A percentile compares a stretch with the other conserved stretches of the same genome.
Conservation (phyloP, 2,888 invertebrate genomes). For the Polydrusus tereticollis region DNA sequence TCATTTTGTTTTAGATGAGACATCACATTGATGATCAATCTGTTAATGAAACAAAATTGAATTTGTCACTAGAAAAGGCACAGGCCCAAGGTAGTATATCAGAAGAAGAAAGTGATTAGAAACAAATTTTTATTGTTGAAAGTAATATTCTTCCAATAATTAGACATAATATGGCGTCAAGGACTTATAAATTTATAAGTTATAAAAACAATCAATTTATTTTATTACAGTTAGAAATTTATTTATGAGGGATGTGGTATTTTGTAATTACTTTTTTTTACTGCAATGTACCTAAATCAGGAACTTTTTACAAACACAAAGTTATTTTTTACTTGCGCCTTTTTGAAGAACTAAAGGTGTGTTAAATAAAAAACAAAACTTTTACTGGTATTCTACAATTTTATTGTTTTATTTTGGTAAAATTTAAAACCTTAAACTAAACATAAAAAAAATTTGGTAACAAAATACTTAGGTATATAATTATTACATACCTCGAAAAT, state of each 20-base stretch:
- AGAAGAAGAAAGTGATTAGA: slow-evolving; percentile 12
- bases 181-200: too few species aligned
- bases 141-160: too few species aligned
- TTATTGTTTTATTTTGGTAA: slow-evolving; percentile 6
- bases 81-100: not conserved
- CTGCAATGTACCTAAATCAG: too few species aligned
- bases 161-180: too few species aligned
- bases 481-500: not conserved
- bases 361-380: not conserved
- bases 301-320: too few species aligned
- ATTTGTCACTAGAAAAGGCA: slow-evolving; percentile 23
- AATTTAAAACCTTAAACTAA: slow-evolving; percentile 1
- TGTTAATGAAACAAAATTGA: slow-evolving; percentile 33
- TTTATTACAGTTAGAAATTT: too few species aligned
- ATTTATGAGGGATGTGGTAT: too few species aligned
- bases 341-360: not conserved
- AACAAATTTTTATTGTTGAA: not conserved
- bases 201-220: too few species aligned
- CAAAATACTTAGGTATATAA: slow-evolving; percentile 7
- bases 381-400: not conserved
- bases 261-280: too few species aligned
- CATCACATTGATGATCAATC: slow-evolving; percentile 32
- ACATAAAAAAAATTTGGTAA: slow-evolving; percentile 15
- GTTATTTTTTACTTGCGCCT: too few species aligned
- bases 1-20: slow-evolving; percentile 7